phyloP scores from a whole-genome alignment of 2,797 vertebrate species.

The Lophura swinhoii region DNA sequence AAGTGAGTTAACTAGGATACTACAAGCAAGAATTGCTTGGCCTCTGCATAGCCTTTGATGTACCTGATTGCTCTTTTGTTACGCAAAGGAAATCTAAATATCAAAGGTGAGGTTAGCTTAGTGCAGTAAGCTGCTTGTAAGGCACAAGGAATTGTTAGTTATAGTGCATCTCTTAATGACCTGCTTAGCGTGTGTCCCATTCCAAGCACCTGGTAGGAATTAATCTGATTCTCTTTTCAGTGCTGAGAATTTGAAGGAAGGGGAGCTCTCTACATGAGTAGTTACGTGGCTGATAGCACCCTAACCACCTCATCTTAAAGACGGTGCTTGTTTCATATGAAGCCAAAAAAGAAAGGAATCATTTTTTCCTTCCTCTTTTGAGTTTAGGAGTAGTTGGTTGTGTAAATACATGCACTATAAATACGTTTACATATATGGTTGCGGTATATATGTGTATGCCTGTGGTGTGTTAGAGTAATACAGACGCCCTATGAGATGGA shows the following conservation, averaged over 20 bases:
- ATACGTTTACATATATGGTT: not conserved
- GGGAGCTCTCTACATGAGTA: not conserved
- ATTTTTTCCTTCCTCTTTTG: not conserved
- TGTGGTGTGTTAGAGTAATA: not conserved
- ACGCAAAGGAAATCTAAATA: not conserved
- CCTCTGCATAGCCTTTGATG: not conserved
- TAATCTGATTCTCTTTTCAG: not conserved
- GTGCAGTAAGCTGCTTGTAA: not conserved
- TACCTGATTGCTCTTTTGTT: not conserved
- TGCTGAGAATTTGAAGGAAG: not conserved
- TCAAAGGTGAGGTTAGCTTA: not conserved
- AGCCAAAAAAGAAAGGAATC: not conserved
- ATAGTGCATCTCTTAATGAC: not conserved
- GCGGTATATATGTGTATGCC: not conserved
- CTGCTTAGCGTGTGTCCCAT: not conserved
- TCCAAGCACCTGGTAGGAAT: not conserved
- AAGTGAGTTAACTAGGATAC: not conserved
- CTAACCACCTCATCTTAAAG: not conserved
- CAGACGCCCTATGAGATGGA: not conserved
- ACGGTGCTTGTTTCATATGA: not conserved
- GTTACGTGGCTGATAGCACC: not conserved
- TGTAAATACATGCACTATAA: rapidly evolving
- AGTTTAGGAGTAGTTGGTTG: not conserved
- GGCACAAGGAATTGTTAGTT: not conserved
- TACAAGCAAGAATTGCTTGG: not conserved